A percentile compares a stretch with the other conserved stretches of the same genome.
Conservation (phyloP, 2,797 vertebrate species). For the Rallus crepitans region DNA sequence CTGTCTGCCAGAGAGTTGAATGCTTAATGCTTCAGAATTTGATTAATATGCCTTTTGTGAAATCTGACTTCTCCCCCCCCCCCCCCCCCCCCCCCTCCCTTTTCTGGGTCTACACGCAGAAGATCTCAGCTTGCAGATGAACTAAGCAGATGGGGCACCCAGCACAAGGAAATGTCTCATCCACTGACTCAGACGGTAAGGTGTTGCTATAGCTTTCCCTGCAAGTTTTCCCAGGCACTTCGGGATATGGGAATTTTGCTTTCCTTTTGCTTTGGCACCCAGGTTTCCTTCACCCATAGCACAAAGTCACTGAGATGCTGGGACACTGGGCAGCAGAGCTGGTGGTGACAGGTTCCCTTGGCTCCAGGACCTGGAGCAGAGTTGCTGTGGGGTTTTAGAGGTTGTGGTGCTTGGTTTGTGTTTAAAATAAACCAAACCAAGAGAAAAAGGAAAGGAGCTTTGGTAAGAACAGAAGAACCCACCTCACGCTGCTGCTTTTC, state of each 20-base stretch:
- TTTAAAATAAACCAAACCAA: too few species aligned
- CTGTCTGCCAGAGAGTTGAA: not conserved
- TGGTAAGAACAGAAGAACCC: not conserved
- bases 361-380: not conserved
- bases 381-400: not conserved
- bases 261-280: not conserved
- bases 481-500: not conserved
- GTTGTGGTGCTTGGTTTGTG: not conserved
- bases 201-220: constrained; percentile 22
- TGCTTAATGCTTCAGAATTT: not conserved
- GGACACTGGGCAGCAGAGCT: not conserved
- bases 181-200: constrained; percentile 65
- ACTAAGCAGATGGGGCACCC: constrained; percentile 61
- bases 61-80: not conserved
- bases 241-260: not conserved
- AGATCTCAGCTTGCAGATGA: constrained; percentile 52
- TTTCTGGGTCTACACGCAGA: constrained; percentile 15
- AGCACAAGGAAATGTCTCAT: constrained; percentile 67
- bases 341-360: not conserved
- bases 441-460: not conserved
- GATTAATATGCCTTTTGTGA: not conserved
- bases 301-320: not conserved
- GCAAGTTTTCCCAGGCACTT: constrained; percentile 10
- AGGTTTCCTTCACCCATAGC: not conserved
- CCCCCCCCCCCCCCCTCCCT: too few species aligned